phyloP scores from a whole-genome alignment of 2,888 invertebrate genomes.

The Cremastinae sp. region DNA sequence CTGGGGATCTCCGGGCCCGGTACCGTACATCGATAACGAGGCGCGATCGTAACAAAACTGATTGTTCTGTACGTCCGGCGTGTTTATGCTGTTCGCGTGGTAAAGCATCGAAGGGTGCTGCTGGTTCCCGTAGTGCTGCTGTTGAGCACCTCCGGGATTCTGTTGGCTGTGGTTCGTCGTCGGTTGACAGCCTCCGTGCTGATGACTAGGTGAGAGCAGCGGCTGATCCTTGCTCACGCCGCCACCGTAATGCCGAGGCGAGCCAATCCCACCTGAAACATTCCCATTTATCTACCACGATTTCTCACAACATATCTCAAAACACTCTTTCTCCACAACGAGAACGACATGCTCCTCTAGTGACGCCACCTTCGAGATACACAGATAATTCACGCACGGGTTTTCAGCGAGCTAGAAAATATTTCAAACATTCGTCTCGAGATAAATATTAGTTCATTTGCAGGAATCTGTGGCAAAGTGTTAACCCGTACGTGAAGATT shows the following conservation, averaged over 20 bases:
- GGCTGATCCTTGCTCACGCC: constrained; percentile 80
- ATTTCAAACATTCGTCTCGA: neutral
- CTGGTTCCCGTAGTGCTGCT: constrained; percentile 68
- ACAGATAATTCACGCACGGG: constrained; percentile 7
- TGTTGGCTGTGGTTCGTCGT: constrained; percentile 81
- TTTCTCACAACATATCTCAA: constrained; percentile 43
- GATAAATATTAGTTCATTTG: neutral
- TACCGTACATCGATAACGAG: constrained; percentile 79
- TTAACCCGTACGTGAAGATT: neutral
- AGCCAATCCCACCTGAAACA: constrained; percentile 84
- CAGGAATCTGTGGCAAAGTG: too few species aligned
- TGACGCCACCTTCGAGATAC: neutral
- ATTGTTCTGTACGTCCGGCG: constrained; percentile 82
- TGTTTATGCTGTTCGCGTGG: constrained; percentile 80
- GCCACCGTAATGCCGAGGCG: constrained; percentile 83
- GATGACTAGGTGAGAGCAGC: constrained; percentile 83
- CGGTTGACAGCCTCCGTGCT: constrained; percentile 80
- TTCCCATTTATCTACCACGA: constrained; percentile 66
- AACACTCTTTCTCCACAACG: constrained; percentile 1
- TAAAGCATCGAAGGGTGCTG: constrained; percentile 80
- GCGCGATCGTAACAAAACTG: constrained; percentile 85
- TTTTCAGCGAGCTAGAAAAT: neutral
- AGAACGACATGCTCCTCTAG: constrained; percentile 47
- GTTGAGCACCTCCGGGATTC: constrained; percentile 82
- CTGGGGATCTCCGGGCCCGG: constrained; percentile 77